These are phyloP conservation scores for Dicerorhinus sumatrensis DNA, from an alignment of 2,113 vertebrate species.

Conservation along the genomic window DNA sequence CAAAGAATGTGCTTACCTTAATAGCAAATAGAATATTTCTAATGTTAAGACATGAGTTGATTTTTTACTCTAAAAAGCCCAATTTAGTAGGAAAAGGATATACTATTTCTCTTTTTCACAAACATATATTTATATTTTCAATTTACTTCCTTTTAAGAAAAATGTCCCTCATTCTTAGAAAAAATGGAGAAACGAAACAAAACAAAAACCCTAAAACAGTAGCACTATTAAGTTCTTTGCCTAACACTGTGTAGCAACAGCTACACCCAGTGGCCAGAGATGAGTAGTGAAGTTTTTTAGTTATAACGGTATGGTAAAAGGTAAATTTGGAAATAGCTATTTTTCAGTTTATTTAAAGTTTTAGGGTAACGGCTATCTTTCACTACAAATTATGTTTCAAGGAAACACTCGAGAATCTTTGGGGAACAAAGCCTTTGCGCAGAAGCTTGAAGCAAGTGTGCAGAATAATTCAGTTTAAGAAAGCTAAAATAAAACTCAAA, in stretches of 20 bases:
- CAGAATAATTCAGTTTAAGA: background rate
- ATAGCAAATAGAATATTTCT: background rate
- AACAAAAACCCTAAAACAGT: background rate
- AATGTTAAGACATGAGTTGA: background rate
- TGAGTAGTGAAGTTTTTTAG: background rate
- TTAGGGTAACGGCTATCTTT: background rate
- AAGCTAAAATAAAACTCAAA: slow-evolving; percentile 79
- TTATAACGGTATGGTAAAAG: background rate
- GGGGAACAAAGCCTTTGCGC: background rate
- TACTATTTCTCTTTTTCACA: slow-evolving; percentile 24
- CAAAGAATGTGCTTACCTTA: slow-evolving; percentile 26
- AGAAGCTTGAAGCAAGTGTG: background rate
- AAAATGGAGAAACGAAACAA: background rate
- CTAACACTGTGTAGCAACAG: slow-evolving; percentile 66
- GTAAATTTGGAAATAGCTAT: background rate
- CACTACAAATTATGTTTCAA: slow-evolving; percentile 8
- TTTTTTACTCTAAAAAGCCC: background rate
- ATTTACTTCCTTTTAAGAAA: slow-evolving; percentile 6
- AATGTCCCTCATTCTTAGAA: background rate
- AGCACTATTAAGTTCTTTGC: background rate
- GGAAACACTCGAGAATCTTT: background rate
- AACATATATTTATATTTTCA: background rate
- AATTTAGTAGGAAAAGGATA: slow-evolving; percentile 43
- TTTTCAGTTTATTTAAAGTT: background rate
- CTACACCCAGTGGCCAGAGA: slow-evolving; percentile 84